Base-by-base conservation (phyloP, 2,888 invertebrate species). In the Ennomos fuscantarius region DNA sequence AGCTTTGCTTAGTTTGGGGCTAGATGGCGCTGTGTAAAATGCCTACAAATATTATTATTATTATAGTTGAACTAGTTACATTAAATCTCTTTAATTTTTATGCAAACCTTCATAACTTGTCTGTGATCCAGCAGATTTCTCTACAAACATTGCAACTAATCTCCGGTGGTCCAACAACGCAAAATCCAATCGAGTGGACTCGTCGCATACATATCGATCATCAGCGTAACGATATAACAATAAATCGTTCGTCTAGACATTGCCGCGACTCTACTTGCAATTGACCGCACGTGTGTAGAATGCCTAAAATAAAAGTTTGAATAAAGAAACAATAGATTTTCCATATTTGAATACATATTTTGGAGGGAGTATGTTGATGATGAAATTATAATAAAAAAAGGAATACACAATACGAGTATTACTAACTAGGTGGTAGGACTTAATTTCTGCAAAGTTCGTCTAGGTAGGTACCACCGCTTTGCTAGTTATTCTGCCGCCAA, bases 141-240 rank as follows among this genome's bases (percentile, higher is more conserved):
- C 65, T 56, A 50, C 66, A 49, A 69, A 68, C 69, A 67, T 9
- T 65, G 66, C 68, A 63, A 59, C 49, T 3, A 24, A 24, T 58
- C 48, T 60, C 56, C 44, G 79, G 83, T 81, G 82, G 82, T 83
- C 84, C 74, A 74, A 78, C 79, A 82, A 73, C 76, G 69, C n/a
- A n/a, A n/a, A n/a, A 40, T 66, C 61, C 72, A 65, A 77, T 76
- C 59, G 74, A 69, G 56, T 62, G 61, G 60, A 46, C 67, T 62
- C 63, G 66, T 70, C 68, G 77, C 76, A 79, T 79, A 77, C 72
- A 66, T 73, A 79, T 64, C 62, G 65, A 63, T 62, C 55, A 62
- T 65, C 56, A 65, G 59, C 47, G 42, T 36, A 48, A 44, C 48
- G 13, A 53, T 53, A 40, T 45, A 15, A 70, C 61, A 69, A 66